Evolutionary conservation across 1,140 invertebrate genomes (phyloP).

Genomic region (Vanessa atalanta): DNA sequence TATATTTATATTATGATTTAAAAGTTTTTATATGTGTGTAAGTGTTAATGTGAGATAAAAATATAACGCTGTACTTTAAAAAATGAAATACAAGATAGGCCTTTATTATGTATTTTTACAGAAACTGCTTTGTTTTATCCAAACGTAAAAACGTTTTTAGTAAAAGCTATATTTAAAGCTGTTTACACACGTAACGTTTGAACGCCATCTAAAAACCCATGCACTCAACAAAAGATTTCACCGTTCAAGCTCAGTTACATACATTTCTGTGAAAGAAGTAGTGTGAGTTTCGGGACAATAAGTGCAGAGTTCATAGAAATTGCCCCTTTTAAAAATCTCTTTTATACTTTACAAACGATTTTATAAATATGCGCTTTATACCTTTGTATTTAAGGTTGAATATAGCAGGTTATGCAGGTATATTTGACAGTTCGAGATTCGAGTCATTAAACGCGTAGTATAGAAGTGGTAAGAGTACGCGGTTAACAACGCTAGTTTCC

Average conservation of each 20-base stretch:
- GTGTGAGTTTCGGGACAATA: conserved; percentile 19
- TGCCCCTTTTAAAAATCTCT: conserved; percentile 19
- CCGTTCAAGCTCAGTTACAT: conserved; percentile 8
- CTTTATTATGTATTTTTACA: no score
- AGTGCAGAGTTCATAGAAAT: conserved; percentile 15
- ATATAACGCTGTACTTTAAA: no score
- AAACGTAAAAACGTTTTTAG: background rate
- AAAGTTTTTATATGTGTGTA: no score
- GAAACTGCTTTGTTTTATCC: no score
- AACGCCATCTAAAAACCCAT: conserved; percentile 8
- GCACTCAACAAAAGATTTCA: conserved; percentile 14
- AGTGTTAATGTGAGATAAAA: no score
- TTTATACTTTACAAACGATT: background rate
- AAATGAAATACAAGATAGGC: no score
- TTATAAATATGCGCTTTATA: background rate
- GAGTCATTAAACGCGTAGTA: conserved; percentile 7
- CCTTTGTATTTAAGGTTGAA: background rate
- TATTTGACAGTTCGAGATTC: background rate
- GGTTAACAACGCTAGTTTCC: conserved; percentile 20
- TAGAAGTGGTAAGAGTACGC: conserved; percentile 8
- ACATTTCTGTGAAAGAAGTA: conserved; percentile 20
- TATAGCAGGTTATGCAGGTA: background rate
- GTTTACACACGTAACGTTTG: conserved; percentile 5
- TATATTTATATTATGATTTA: no score
- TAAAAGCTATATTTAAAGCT: background rate